Evolutionary conservation across 2,113 vertebrate species (phyloP).

Genomic region (Xyliphius kryptos): DNA sequence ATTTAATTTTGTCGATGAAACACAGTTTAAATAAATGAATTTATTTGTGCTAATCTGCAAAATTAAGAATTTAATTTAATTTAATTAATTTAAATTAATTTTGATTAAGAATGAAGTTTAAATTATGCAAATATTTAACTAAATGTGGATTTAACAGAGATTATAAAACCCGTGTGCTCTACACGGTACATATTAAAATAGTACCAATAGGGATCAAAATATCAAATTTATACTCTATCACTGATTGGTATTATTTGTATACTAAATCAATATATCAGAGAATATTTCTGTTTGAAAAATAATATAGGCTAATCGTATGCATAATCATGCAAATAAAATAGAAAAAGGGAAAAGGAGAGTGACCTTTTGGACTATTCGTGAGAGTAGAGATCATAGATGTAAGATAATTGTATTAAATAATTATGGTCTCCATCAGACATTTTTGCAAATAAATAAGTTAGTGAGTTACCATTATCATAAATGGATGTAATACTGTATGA

Average conservation of each 20-base stretch:
- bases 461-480: constrained; percentile 70
- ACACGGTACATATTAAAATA: constrained; percentile 8
- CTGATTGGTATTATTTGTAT: background rate
- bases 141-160: too few relatives aligned
- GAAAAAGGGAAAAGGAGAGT: too few relatives aligned
- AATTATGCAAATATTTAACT: constrained; percentile 19
- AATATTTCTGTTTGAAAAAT: constrained; percentile 76
- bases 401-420: constrained; percentile 70
- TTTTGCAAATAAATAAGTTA: constrained; percentile 78
- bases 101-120: constrained; percentile 20
- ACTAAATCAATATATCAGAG: background rate
- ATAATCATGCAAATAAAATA: constrained; percentile 57
- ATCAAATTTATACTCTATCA: background rate
- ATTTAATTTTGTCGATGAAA: constrained; percentile 12
- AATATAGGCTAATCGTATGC: constrained; percentile 85
- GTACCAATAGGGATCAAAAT: background rate
- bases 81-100: too few relatives aligned
- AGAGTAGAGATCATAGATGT: constrained; percentile 63
- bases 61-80: too few relatives aligned
- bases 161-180: background rate
- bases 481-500: constrained; percentile 60
- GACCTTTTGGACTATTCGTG: constrained; percentile 61
- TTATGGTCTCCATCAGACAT: constrained; percentile 74
- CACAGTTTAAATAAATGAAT: constrained; percentile 20
- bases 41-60: constrained; percentile 22